These are phyloP conservation scores for Procapra przewalskii DNA, from an alignment of 2,113 vertebrate genomes.

Conservation along the genomic window DNA sequence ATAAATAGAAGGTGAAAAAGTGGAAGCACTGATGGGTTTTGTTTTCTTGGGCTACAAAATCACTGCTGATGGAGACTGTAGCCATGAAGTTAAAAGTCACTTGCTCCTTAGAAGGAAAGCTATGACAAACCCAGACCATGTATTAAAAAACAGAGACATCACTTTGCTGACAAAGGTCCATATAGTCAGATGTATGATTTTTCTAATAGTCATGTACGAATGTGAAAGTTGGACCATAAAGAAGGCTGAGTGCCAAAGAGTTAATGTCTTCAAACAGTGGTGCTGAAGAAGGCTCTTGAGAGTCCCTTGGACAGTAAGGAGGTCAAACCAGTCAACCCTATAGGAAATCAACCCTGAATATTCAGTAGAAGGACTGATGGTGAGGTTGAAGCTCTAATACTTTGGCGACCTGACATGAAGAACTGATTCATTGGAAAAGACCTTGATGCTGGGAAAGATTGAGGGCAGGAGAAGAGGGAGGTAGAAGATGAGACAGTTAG, in stretches of 20 bases:
- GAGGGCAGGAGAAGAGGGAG: background rate
- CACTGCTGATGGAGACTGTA: background rate
- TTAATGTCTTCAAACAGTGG: background rate
- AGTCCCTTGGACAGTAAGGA: background rate
- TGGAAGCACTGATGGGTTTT: background rate
- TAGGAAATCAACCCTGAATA: background rate
- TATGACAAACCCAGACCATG: background rate
- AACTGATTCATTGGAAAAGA: background rate
- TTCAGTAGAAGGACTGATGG: background rate
- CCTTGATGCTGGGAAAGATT: background rate
- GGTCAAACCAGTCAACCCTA: background rate
- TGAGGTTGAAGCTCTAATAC: background rate
- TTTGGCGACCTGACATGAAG: background rate
- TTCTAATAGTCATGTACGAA: background rate
- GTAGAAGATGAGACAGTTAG: background rate
- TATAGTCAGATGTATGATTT: background rate
- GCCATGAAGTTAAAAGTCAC: background rate
- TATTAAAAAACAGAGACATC: background rate
- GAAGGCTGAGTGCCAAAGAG: background rate
- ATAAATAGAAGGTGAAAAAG: background rate
- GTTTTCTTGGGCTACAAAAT: background rate
- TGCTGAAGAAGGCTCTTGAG: background rate
- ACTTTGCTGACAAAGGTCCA: background rate
- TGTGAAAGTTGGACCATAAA: background rate
- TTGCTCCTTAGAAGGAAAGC: background rate